Conservation (phyloP, 2,888 invertebrate species). For the Euplagia quadripunctaria region DNA sequence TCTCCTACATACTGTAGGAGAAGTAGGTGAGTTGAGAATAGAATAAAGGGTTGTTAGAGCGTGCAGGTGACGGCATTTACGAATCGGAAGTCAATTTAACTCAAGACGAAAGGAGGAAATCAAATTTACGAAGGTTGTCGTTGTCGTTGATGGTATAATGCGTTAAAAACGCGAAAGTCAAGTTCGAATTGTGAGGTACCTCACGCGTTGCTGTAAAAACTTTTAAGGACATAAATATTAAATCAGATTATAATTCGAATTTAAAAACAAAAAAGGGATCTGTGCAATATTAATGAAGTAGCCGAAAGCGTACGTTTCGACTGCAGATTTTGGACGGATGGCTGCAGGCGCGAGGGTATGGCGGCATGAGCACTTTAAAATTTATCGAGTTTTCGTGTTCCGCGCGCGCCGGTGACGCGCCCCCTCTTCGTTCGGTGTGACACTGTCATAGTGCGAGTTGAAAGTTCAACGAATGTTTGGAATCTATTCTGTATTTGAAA, state of each 20-base stretch:
- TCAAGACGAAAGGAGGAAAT: too few species aligned
- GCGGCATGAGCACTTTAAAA: slow-evolving; percentile 77
- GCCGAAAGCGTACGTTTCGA: slow-evolving; percentile 51
- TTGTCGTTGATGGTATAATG: too few species aligned
- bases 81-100: too few species aligned
- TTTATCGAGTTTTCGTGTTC: slow-evolving; percentile 84
- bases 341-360: slow-evolving; percentile 66
- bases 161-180: too few species aligned
- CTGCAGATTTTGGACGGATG: slow-evolving; percentile 62
- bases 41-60: too few species aligned
- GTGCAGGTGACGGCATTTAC: too few species aligned
- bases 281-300: slow-evolving; percentile 53
- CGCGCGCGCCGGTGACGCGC: slow-evolving; percentile 31
- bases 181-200: too few species aligned
- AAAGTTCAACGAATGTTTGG: slow-evolving; percentile 43
- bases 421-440: slow-evolving; percentile 37
- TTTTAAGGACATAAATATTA: not conserved
- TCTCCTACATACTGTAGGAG: too few species aligned
- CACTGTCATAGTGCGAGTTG: slow-evolving; percentile 37
- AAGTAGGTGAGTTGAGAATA: too few species aligned
- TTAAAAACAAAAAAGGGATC: slow-evolving; percentile 48
- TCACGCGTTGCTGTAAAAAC: not conserved
- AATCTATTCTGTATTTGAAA: slow-evolving; percentile 41
- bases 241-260: not conserved
- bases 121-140: too few species aligned